Evolutionary conservation across 2,113 vertebrate genomes (phyloP).

Genomic region (Sylvilagus bachmani): DNA sequence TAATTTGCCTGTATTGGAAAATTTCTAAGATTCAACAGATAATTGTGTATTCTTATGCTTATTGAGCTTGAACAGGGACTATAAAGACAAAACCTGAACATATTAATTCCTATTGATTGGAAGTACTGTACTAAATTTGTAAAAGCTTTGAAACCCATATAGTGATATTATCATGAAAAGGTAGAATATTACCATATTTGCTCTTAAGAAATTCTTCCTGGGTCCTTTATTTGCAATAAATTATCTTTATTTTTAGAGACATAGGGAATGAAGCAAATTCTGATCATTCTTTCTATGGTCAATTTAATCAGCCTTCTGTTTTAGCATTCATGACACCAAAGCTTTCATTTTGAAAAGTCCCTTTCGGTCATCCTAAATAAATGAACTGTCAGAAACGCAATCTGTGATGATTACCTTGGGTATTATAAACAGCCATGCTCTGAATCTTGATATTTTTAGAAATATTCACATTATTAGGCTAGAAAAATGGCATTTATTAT

Average conservation of each 20-base stretch:
- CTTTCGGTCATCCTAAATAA: constrained; percentile 65
- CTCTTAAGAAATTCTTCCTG: constrained; percentile 31
- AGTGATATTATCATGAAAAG: not conserved
- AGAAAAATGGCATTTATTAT: constrained; percentile 46
- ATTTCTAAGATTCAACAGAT: constrained; percentile 11
- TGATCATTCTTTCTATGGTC: not conserved
- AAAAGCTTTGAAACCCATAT: not conserved
- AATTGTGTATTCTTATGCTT: not conserved
- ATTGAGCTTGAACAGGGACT: not conserved
- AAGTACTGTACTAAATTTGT: not conserved
- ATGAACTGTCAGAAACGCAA: constrained; percentile 73
- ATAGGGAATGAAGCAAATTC: constrained; percentile 28
- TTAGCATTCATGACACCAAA: constrained; percentile 43
- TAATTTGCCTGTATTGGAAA: not conserved
- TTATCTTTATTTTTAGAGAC: constrained; percentile 50
- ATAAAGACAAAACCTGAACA: constrained; percentile 38
- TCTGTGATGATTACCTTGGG: constrained; percentile 57
- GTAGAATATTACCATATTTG: not conserved
- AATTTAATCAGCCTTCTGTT: constrained; percentile 57
- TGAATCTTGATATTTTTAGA: constrained; percentile 59
- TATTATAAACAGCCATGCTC: constrained; percentile 56
- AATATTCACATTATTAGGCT: constrained; percentile 29
- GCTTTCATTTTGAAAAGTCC: constrained; percentile 66
- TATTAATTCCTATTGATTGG: constrained; percentile 9
- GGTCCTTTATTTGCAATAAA: constrained; percentile 42